Evolutionary conservation across 2,113 vertebrate species (phyloP).

Genomic region (Capreolus pygargus): DNA sequence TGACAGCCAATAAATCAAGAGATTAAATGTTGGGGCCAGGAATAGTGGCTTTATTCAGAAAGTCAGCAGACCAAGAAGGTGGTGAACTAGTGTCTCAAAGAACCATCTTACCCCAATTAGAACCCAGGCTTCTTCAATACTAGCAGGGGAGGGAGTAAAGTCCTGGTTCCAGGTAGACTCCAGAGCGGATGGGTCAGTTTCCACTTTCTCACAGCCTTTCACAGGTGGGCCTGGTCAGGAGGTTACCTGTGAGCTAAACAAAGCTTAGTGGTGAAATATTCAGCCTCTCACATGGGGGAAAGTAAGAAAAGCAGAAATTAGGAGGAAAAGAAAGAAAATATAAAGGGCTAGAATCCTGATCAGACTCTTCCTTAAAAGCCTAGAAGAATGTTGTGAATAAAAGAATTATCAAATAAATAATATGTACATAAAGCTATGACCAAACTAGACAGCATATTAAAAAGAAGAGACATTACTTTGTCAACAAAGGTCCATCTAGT

Average conservation of each 20-base stretch:
- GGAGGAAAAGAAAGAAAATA: background rate
- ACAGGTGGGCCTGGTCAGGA: background rate
- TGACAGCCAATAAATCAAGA: background rate
- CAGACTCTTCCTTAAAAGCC: background rate
- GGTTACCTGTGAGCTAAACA: too few species aligned
- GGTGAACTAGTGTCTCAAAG: background rate
- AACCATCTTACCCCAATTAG: background rate
- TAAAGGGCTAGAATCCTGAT: background rate
- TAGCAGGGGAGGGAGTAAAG: background rate
- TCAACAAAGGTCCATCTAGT: too few species aligned
- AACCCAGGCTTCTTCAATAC: background rate
- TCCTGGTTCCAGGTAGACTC: background rate
- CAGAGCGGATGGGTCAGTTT: background rate
- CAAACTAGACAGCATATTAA: too few species aligned
- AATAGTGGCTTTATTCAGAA: background rate
- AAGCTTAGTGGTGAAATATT: background rate
- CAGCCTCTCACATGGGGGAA: background rate
- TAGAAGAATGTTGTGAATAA: background rate
- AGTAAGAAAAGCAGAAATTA: background rate
- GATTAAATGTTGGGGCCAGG: too few species aligned
- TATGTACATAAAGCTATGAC: too few species aligned
- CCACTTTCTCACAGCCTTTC: background rate
- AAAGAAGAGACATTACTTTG: too few species aligned
- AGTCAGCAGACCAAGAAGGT: background rate
- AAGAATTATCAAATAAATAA: background rate